Base-by-base conservation (phyloP, 2,797 vertebrate species). In the Aselliscus stoliczkanus region DNA sequence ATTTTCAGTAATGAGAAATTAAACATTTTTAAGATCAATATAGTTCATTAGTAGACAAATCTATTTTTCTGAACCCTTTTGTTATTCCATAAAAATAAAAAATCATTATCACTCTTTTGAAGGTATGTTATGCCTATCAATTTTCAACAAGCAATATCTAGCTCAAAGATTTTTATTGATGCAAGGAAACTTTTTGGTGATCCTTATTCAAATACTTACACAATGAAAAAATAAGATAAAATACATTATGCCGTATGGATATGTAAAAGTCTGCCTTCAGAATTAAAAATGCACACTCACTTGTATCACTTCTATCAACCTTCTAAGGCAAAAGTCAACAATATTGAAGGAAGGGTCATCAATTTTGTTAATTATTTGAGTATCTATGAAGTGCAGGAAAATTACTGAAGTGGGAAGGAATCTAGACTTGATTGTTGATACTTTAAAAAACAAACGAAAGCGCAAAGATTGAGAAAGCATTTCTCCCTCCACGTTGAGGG, bases 1-100 rank as follows among this genome's bases (percentile, higher is more conserved):
- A 34, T 52, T 69, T n/a, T 42, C 34, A 82, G 4, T 13, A 29
- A 75, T 56, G 25, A 79, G 52, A 92, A 95, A 67, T 5, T 50
- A 34, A 88, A 25, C 14, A 9, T 54, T 80, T 73, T 39, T 34
- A 27, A 47, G n/a, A 83, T 69, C 2, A n/a, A 17, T 39, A 8
- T 47, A 58, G 18, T 70, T 83, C n/a, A 56, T 73, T 60, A 76
- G 39, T 56, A 52, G 20, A 79, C 1, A 81, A 23, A 12, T 62
- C 13, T 17, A 27, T 34, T 54, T 96, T 89, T 89, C 58, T 56
- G 56, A 87, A 58, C n/a, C 10, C 3, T 84, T 90, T 83, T 79
- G 25, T 72, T 72, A 84, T 44, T 73, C n/a, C 50, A 82, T 10
- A 73, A 50, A 93, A 86, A 76, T 60, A 94, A 94, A 95, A 95